These are phyloP conservation scores for Chrysemys picta DNA, from an alignment of 2,113 vertebrate genomes.

Conservation along the genomic window DNA sequence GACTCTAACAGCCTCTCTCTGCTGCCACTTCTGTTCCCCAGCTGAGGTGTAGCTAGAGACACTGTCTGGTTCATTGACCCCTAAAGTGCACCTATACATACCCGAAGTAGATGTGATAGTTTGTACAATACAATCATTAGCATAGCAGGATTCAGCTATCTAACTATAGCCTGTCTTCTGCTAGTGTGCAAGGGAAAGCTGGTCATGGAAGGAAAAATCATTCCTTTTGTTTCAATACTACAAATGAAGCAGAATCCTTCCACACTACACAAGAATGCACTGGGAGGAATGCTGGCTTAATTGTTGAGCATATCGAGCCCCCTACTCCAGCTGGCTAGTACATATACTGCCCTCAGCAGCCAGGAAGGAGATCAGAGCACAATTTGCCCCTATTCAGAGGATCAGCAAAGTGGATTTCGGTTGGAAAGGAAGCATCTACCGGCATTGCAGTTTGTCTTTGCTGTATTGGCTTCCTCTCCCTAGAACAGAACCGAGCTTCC, in stretches of 20 bases:
- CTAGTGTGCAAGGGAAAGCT: neutral
- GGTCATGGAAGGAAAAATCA: neutral
- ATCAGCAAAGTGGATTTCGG: neutral
- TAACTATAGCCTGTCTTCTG: neutral
- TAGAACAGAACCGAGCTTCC: neutral
- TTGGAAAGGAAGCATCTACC: neutral
- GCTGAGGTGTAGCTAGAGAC: neutral
- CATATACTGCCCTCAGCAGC: neutral
- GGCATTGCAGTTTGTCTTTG: neutral
- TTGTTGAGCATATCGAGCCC: too few species aligned
- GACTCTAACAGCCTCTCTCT: neutral
- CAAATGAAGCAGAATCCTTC: neutral
- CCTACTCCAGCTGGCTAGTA: neutral
- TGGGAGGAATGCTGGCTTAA: neutral
- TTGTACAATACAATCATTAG: neutral
- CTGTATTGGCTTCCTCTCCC: neutral
- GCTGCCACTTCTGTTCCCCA: neutral
- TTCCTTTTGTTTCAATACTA: neutral
- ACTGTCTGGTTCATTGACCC: too few species aligned
- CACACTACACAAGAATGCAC: neutral
- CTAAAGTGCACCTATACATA: too few species aligned
- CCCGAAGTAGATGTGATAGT: neutral
- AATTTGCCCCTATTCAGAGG: neutral
- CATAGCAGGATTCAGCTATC: neutral
- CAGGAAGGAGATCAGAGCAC: neutral